Conservation (phyloP, 2,113 vertebrate species). For the Sinocyclocheilus maitianheensis region DNA sequence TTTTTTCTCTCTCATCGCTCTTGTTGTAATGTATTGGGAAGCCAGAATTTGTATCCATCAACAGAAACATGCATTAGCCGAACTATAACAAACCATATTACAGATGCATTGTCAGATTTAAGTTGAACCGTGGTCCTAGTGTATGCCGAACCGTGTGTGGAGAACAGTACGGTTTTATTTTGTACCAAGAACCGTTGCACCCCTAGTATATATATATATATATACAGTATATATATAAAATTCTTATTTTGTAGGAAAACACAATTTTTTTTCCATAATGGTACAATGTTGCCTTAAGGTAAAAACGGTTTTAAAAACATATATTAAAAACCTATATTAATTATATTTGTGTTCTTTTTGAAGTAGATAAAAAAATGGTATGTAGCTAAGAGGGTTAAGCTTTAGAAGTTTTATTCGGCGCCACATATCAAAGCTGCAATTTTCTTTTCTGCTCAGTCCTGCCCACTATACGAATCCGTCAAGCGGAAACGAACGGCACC, state of each 20-base stretch:
- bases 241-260: neutral
- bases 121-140: too few relatives aligned
- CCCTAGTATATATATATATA: too few relatives aligned
- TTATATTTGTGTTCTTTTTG: neutral
- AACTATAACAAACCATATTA: too few relatives aligned
- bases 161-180: too few relatives aligned
- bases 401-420: neutral
- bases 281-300: neutral
- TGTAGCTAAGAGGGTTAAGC: neutral
- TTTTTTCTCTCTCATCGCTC: too few relatives aligned
- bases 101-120: too few relatives aligned
- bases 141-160: too few relatives aligned
- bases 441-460: slow-evolving; percentile 77
- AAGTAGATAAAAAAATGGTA: neutral
- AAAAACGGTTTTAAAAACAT: neutral
- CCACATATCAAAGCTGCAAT: neutral
- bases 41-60: too few relatives aligned
- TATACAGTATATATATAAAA: too few relatives aligned
- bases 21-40: too few relatives aligned
- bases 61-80: too few relatives aligned
- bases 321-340: neutral
- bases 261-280: neutral
- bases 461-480: slow-evolving; percentile 88
- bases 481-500: slow-evolving; percentile 89
- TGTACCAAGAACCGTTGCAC: too few relatives aligned